phyloP scores from a whole-genome alignment of 2,888 invertebrate genomes.

The Ametastegia equiseti region DNA sequence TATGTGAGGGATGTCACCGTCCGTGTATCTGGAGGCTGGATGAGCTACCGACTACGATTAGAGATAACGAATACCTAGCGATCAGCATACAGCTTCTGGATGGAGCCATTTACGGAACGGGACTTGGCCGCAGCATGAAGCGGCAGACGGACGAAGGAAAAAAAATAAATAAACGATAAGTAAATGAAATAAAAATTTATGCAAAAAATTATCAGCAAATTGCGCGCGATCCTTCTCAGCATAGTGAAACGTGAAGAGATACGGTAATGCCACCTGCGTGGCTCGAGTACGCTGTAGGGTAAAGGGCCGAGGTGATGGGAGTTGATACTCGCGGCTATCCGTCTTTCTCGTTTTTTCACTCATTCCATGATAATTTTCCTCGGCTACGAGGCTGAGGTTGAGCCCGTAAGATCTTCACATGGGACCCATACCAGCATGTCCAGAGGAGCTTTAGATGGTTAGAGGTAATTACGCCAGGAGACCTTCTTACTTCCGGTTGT shows the following conservation, averaged over 20 bases:
- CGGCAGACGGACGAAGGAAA: background rate
- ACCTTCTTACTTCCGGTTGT: constrained; percentile 22
- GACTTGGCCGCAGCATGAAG: constrained; percentile 27
- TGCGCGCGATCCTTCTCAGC: background rate
- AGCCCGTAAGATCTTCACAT: constrained; percentile 6
- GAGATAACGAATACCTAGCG: constrained; percentile 69
- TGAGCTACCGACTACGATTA: constrained; percentile 58
- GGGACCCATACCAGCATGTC: constrained; percentile 25
- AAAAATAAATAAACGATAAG: constrained; percentile 1
- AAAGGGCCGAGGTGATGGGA: constrained; percentile 29
- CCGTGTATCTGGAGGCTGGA: constrained; percentile 51
- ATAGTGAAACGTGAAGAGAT: constrained; percentile 35
- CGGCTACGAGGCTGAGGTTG: background rate
- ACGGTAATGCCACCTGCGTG: constrained; percentile 38
- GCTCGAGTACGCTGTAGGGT: constrained; percentile 6
- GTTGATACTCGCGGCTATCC: constrained; percentile 31
- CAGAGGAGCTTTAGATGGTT: constrained; percentile 36
- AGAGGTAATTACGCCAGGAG: constrained; percentile 22
- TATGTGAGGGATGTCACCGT: constrained; percentile 62
- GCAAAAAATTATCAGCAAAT: constrained; percentile 7
- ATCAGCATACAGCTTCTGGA: constrained; percentile 69
- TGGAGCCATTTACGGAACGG: constrained; percentile 67
- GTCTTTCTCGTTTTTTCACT: constrained; percentile 21
- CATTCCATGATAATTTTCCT: constrained; percentile 36
- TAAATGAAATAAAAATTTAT: background rate